Conservation (phyloP, 2,113 vertebrate species). For the Geococcyx californianus region DNA sequence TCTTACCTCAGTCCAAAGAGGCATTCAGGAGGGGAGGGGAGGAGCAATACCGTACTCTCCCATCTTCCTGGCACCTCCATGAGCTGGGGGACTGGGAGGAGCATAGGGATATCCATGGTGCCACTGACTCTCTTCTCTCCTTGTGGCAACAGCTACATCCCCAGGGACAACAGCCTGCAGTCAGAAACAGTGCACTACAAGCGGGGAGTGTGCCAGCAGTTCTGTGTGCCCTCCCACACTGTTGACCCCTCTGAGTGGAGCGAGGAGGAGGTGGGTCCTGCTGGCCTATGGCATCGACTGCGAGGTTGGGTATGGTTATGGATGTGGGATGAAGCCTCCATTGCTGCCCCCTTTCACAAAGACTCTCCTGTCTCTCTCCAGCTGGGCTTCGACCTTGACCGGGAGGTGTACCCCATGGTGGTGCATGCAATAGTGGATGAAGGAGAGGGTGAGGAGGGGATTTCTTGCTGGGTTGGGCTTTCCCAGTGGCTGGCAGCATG, state of each 20-base stretch:
- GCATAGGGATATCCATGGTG: background rate
- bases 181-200: slow-evolving; percentile 95
- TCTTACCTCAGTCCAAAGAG: background rate
- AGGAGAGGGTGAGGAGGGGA: slow-evolving; percentile 79
- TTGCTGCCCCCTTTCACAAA: background rate
- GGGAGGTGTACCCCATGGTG: slow-evolving; percentile 94
- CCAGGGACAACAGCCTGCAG: slow-evolving; percentile 90
- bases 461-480: background rate
- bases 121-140: background rate
- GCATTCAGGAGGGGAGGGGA: background rate
- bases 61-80: background rate
- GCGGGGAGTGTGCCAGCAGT: slow-evolving; percentile 94
- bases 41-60: background rate
- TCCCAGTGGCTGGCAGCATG: background rate
- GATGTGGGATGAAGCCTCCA: background rate
- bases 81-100: background rate
- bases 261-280: slow-evolving; percentile 88
- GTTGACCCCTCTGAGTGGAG: slow-evolving; percentile 95
- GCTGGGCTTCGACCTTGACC: slow-evolving; percentile 94
- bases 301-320: accelerated
- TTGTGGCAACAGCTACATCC: slow-evolving; percentile 82
- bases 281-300: accelerated
- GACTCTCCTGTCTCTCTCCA: slow-evolving; percentile 46
- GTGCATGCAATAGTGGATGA: slow-evolving; percentile 94
- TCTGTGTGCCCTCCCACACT: slow-evolving; percentile 93